A percentile compares a stretch with the other conserved stretches of the same genome.
phyloP scores from a whole-genome alignment of 2,797 vertebrate species.

The Phaenicophaeus curvirostris region DNA sequence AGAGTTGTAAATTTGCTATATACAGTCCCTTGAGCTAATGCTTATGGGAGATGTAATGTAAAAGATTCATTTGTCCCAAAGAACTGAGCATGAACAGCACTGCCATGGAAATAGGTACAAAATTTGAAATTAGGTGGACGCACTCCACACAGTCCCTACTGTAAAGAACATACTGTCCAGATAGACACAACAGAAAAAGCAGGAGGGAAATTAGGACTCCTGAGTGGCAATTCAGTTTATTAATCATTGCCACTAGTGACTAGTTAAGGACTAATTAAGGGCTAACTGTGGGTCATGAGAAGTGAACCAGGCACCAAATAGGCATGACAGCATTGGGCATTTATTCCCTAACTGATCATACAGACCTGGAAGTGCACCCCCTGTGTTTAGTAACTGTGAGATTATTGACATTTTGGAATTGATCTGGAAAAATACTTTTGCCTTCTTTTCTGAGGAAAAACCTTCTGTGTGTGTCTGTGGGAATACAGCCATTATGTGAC shows the following conservation, averaged over 20 bases:
- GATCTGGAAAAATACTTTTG: not conserved
- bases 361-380: not conserved
- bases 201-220: not conserved
- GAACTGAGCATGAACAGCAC: not conserved
- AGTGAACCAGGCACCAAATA: not conserved
- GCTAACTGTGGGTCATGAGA: not conserved
- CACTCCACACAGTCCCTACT: not conserved
- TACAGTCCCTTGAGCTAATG: constrained; percentile 19
- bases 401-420: not conserved
- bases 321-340: not conserved
- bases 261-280: constrained; percentile 37
- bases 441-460: not conserved
- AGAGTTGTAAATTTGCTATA: constrained; percentile 39
- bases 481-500: not conserved
- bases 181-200: not conserved
- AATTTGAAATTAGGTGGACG: not conserved
- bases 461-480: not conserved
- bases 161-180: not conserved
- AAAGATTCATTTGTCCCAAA: constrained; percentile 4
- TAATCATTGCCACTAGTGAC: constrained; percentile 22
- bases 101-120: not conserved
- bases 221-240: constrained; percentile 21
- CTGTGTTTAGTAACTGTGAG: not conserved
- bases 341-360: not conserved
- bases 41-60: constrained; percentile 24